Base-by-base conservation (phyloP, 2,113 vertebrate genomes). In the Bothrops jararaca region DNA sequence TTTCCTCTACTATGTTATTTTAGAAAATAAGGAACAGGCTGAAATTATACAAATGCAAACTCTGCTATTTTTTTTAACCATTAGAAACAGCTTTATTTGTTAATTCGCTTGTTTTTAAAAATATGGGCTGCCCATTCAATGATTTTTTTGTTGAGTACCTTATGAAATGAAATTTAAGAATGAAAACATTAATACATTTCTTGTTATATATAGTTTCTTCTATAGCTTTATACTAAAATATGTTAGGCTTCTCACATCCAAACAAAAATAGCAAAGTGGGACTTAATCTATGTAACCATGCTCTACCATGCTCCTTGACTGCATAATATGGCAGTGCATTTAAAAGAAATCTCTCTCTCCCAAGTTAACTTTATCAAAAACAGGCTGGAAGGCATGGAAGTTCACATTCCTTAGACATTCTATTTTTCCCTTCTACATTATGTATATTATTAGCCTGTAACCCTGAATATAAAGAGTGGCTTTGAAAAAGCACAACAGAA, bases 1-100 rank as follows among this genome's bases (percentile, higher is more conserved):
- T 97, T 97, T 98, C 97, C 97, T 95, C 97, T 98, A 96, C 95
- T 93, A 96, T 91, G 94, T 96, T 98, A 97, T 98, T 97, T 97
- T 96, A 96, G 95, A 94, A 91, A 95, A 92, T 95, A 94, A 95
- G 95, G 96, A 96, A 89, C 91, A 95, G 96, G 96, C 96, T 95
- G 96, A 98, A 97, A 98, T 96, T 97, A 96, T 94, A 95, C 97
- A 95, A 97, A 93, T 97, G 97, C 97, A 97, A 97, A 69, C 94
- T 93, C 92, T 95, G 97, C 97, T 97, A 93, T n/a, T 80, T 80
- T 74, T 64, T 69, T 74, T 80, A 8, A 60, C 54, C 34, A 39
- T 53, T 42, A 54, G 54, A 56, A 87, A 88, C n/a, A 88, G 58
- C 4, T 64, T 91, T 42, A 48, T 48, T 58, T 22, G 5, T 91